Evolutionary conservation across 2,113 vertebrate genomes (phyloP), one percentile per base, ranked within the genome.

Genomic region (Myotis brandtii): DNA sequence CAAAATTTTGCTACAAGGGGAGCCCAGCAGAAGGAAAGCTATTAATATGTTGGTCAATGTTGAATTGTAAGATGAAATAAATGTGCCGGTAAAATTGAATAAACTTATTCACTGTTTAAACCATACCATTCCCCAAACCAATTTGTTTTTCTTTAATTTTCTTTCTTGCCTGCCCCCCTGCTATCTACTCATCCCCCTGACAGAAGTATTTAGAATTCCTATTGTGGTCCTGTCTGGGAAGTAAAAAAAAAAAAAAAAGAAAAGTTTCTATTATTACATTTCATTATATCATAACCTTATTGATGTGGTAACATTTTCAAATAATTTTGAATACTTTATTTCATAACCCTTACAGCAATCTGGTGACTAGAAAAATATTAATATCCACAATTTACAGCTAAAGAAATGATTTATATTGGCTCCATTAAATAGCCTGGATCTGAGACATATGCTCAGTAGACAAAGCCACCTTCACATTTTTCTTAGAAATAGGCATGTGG

Each of bases 41-140:
- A 82, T 79, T 81, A 73, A 83, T 46, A 46, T 82, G 87, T 76
- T 89, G 30, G 79, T 75, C 70, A 77, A 21, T 77, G 14, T 48
- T 95, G 62, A 89, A 85, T 88, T 72, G 64, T 66, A 83, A 96
- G 25, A 79, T 79, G 62, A 96, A 88, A 34, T 80, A 59, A 79
- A 56, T 81, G 32, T 56, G 17, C 56, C 80, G 56, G 3, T 87
- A 92, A 94, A 25, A 86, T n/a, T 73, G 12, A 91, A 93, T 93
- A 66, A 95, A 86, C 43, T 52, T 32, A 54, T 79, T 97, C 30
- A 76, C 43, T 92, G 10, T 80, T 13, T 80, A 95, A 34, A 75
- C 21, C 20, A 50, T 62, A 43, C 40, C 12, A 77, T 85, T 84
- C 37, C 62, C 46, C 46, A 46, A 94, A 52, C 40, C 20, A 94